phyloP scores from a whole-genome alignment of 2,797 vertebrate species.

The Astyanax mexicanus region DNA sequence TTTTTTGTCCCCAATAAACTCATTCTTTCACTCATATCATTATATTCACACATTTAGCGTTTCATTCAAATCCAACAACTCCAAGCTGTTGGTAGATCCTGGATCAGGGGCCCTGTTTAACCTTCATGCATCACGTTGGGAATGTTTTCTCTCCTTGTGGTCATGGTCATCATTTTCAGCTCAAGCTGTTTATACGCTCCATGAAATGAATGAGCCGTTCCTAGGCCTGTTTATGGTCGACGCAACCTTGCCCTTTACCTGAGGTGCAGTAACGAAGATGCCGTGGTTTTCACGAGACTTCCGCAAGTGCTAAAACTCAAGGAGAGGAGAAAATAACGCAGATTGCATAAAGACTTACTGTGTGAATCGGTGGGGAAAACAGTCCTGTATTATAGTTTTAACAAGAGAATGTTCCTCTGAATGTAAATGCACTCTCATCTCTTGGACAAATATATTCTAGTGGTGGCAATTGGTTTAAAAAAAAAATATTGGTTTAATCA shows the following conservation, averaged over 20 bases:
- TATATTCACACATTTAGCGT: no score
- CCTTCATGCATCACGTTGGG: neutral
- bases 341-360: neutral
- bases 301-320: neutral
- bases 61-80: no score
- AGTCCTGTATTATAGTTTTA: neutral
- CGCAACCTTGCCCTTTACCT: neutral
- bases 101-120: neutral
- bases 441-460: no score
- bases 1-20: no score
- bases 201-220: neutral
- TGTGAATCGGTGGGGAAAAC: neutral
- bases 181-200: neutral
- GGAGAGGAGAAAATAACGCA: neutral
- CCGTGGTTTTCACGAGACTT: neutral
- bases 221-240: neutral
- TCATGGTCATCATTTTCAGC: neutral
- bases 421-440: neutral
- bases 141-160: neutral
- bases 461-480: no score
- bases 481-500: no score
- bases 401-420: neutral
- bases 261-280: neutral
- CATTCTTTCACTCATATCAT: no score
- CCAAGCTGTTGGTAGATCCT: neutral